Conservation (phyloP, 2,113 vertebrate genomes). For the Chelonoidis abingdonii region DNA sequence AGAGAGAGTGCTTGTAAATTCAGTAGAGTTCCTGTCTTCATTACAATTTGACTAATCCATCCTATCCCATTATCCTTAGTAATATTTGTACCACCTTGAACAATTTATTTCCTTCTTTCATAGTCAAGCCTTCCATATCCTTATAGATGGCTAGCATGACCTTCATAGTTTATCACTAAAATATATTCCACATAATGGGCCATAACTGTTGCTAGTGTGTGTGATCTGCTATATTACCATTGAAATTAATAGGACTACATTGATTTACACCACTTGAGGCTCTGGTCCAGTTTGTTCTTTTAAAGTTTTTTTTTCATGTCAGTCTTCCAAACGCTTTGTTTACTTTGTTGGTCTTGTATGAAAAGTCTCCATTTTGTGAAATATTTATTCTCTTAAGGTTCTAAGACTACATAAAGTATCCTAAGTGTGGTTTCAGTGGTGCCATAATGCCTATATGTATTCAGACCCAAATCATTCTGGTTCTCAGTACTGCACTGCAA, state of each 20-base stretch:
- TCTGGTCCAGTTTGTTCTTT: background rate
- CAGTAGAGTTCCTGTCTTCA: background rate
- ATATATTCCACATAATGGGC: background rate
- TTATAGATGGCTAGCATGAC: background rate
- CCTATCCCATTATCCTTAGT: background rate
- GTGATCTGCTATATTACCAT: background rate
- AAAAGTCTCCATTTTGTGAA: background rate
- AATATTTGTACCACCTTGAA: background rate
- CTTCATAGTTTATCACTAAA: background rate
- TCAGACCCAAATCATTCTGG: background rate
- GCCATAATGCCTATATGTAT: background rate
- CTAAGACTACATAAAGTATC: background rate
- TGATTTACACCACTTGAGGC: background rate
- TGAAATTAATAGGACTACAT: background rate
- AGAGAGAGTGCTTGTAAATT: background rate
- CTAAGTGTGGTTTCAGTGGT: background rate
- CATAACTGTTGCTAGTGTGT: background rate
- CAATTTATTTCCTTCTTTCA: background rate
- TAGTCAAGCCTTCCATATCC: background rate
- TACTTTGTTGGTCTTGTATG: background rate
- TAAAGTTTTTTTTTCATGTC: background rate
- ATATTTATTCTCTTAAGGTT: background rate
- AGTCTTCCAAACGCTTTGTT: background rate
- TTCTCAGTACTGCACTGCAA: background rate
- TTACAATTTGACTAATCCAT: background rate